Conservation (phyloP, 2,888 invertebrate genomes). For the Stenolophus ochropezus region DNA sequence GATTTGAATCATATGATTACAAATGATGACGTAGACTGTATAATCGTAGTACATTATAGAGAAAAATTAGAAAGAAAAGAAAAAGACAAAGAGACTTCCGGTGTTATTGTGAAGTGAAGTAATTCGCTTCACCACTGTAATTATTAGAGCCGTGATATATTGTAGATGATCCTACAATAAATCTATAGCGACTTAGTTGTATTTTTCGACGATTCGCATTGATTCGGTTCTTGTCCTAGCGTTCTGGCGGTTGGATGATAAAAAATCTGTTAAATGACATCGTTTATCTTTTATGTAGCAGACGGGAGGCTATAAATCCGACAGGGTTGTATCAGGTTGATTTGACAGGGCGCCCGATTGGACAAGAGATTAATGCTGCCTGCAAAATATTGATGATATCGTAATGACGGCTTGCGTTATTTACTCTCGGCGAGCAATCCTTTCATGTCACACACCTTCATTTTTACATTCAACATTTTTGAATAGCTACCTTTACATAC, state of each 20-base stretch:
- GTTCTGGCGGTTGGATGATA: constrained; percentile 36
- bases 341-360: constrained; percentile 26
- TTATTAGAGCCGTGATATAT: constrained; percentile 6
- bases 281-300: constrained; percentile 57
- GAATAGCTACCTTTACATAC: too few relatives aligned
- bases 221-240: constrained; percentile 20
- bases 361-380: constrained; percentile 14
- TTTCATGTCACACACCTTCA: constrained; percentile 37
- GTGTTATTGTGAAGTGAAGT: too few relatives aligned
- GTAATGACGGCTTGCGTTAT: constrained; percentile 24
- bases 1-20: too few relatives aligned
- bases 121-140: too few relatives aligned
- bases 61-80: too few relatives aligned
- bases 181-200: constrained; percentile 33
- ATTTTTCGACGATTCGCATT: constrained; percentile 41
- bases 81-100: too few relatives aligned
- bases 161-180: constrained; percentile 32
- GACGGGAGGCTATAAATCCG: constrained; percentile 43
- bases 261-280: constrained; percentile 57
- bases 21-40: too few relatives aligned
- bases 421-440: constrained; percentile 4
- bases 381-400: constrained; percentile 41
- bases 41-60: too few relatives aligned
- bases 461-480: too few relatives aligned
- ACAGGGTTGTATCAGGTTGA: constrained; percentile 46